phyloP scores from a whole-genome alignment of 2,113 vertebrate genomes.

The Phylloscopus whistleri region DNA sequence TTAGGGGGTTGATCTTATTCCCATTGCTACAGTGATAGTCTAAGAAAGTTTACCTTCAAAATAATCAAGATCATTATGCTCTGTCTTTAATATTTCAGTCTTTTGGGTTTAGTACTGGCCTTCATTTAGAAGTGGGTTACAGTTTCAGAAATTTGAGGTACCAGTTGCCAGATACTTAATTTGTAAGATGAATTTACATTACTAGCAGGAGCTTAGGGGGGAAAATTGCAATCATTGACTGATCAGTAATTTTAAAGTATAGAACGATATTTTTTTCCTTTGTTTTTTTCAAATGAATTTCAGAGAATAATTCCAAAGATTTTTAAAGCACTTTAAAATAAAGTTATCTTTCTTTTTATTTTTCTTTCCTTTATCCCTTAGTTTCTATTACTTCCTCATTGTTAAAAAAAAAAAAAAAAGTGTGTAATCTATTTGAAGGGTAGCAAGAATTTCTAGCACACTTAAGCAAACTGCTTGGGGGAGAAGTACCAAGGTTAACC shows the following conservation, averaged over 20 bases:
- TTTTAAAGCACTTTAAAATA: background rate
- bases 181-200: background rate
- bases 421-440: background rate
- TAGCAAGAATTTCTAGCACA: background rate
- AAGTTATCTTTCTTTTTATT: background rate
- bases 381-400: background rate
- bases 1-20: background rate
- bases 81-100: background rate
- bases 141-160: background rate
- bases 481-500: background rate
- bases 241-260: background rate
- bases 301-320: background rate
- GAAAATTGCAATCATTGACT: background rate
- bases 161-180: background rate
- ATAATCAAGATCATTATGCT: background rate
- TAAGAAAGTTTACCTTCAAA: background rate
- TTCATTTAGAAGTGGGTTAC: background rate
- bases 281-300: background rate
- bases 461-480: background rate
- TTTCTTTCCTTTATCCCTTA: background rate
- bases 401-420: background rate
- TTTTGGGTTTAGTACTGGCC: background rate
- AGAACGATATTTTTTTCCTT: background rate
- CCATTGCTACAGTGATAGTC: background rate
- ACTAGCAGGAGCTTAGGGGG: background rate